Base-by-base conservation (phyloP, 2,113 vertebrate genomes). In the Emydocephalus ijimae region DNA sequence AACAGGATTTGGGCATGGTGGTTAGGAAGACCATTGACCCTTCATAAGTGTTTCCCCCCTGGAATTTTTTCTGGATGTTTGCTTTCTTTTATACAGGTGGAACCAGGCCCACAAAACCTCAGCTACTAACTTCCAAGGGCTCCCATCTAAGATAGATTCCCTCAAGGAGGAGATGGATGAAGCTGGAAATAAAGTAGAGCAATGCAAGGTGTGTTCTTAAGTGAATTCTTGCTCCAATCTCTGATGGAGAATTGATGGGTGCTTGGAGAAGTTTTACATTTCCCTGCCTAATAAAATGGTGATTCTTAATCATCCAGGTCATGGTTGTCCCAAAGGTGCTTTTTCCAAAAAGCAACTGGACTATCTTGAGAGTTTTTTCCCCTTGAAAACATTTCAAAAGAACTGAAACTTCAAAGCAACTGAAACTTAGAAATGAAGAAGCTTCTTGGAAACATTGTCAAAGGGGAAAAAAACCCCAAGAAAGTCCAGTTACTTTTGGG, bases 91-190 rank as follows among this genome's bases (percentile, higher is more conserved):
- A 92, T 93, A 52, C 95, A 99, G 99, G 45, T 99, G 98, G 97
- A 99, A 99, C 97, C 99, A 99, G 98, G 98, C 99, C 93, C 99
- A 99, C 98, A 99, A 99, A 96, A 99, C 99, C 89, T 99, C 99
- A 96, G 99, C 98, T 97, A 98, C 99, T 92, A 99, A 99, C 96
- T 99, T 99, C 95, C 99, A 99, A 96, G 98, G 99, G 92, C 98
- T 99, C 97, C 99, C 99, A 48, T 99, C 99, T 29, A 99, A 99
- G 96, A 98, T 99, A 95, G 99, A 99, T 93, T 98, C 98, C 26
- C 98, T 99, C 14, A 99, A 99, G 94, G 99, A 99, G 95, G 99
- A 99, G 96, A 98, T 99, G 98, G 99, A 99, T 90, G 99, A 99
- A 97, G 98, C 99, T 95, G 98, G 98, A 95, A 99, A 99, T 96